Conservation (phyloP, 2,113 vertebrate genomes). For the Megalops atlanticus region DNA sequence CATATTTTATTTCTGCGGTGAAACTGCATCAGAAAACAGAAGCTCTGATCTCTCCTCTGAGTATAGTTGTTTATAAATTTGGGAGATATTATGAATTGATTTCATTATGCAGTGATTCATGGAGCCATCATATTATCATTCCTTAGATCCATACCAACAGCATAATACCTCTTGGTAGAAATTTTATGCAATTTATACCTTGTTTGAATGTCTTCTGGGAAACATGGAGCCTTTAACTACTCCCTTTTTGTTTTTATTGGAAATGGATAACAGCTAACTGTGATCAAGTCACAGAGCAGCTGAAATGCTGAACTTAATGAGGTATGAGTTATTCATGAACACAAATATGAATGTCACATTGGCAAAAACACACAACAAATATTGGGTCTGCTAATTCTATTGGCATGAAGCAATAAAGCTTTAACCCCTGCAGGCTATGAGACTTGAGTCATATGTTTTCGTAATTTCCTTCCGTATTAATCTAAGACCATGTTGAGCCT, state of each 20-base stretch:
- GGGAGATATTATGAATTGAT: neutral
- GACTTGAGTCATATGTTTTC: neutral
- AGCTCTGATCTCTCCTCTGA: neutral
- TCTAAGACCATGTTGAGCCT: slow-evolving; percentile 11
- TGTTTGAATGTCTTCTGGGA: neutral
- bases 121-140: neutral
- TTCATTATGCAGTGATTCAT: no score
- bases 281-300: neutral
- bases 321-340: neutral
- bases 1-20: neutral
- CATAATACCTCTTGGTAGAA: neutral
- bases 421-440: neutral
- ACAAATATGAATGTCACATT: neutral
- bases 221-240: neutral
- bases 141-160: neutral
- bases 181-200: neutral
- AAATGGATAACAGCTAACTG: neutral
- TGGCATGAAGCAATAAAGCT: neutral
- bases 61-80: neutral
- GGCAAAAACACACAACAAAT: neutral
- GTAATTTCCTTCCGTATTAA: neutral
- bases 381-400: neutral
- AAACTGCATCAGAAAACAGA: neutral
- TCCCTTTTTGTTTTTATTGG: neutral
- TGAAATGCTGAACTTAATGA: neutral